These are phyloP conservation scores for Machimus rusticus DNA, from an alignment of 2,888 invertebrate species.

Conservation along the genomic window DNA sequence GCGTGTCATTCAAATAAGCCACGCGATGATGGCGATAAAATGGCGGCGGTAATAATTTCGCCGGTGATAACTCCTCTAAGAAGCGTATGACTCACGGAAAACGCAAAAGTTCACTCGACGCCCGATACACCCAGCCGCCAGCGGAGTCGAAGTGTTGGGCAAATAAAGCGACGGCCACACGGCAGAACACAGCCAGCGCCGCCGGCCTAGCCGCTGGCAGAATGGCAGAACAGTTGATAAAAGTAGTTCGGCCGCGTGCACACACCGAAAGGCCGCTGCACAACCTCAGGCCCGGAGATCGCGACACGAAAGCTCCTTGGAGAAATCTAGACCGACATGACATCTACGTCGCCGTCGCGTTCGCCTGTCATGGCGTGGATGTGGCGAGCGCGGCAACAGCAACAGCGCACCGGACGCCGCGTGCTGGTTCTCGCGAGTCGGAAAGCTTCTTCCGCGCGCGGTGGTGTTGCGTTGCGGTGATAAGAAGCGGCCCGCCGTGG, in stretches of 20 bases:
- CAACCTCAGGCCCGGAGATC: background rate
- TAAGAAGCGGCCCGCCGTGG: background rate
- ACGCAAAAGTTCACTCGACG: constrained; percentile 7
- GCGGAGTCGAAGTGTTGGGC: background rate
- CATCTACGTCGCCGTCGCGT: background rate
- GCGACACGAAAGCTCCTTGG: background rate
- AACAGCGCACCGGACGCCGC: background rate
- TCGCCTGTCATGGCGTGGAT: background rate
- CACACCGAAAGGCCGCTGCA: background rate
- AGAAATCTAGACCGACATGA: background rate
- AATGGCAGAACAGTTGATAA: background rate
- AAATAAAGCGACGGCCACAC: background rate
- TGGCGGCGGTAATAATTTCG: constrained; percentile 33
- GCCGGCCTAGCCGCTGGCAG: background rate
- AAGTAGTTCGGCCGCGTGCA: background rate
- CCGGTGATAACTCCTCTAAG: constrained; percentile 32
- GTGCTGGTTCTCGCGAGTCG: background rate
- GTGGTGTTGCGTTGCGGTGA: background rate
- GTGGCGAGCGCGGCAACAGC: background rate
- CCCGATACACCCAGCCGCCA: background rate
- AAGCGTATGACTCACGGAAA: constrained; percentile 1
- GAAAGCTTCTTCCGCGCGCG: background rate
- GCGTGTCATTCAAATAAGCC: constrained; percentile 21
- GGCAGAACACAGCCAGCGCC: background rate
- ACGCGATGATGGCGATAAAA: constrained; percentile 25